These are phyloP conservation scores for Bactericera cockerelli DNA, from an alignment of 1,140 invertebrate genomes.

Conservation along the genomic window DNA sequence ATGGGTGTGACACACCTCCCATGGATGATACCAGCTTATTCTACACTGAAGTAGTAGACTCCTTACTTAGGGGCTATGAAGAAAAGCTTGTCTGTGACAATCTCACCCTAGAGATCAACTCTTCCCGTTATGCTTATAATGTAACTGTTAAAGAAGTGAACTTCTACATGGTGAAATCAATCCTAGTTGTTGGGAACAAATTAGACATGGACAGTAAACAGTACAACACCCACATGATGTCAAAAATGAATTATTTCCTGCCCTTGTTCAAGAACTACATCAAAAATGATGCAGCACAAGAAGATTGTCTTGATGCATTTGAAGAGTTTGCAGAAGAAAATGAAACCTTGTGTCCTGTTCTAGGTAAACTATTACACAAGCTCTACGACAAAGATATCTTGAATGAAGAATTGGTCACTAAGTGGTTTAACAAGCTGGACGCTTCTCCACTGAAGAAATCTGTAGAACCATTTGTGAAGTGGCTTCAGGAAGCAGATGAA, in stretches of 20 bases:
- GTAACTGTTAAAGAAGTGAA: conserved; percentile 77
- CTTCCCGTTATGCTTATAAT: conserved; percentile 86
- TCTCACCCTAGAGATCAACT: conserved; percentile 89
- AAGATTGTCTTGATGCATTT: conserved; percentile 62
- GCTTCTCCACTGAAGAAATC: conserved; percentile 27
- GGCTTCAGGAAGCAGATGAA: conserved; percentile 72
- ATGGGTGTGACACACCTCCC: conserved; percentile 12
- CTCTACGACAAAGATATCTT: conserved; percentile 71
- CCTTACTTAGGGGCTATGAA: conserved; percentile 66
- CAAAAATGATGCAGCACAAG: conserved; percentile 57
- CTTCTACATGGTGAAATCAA: conserved; percentile 61
- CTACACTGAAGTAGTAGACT: conserved; percentile 77
- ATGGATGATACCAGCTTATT: conserved; percentile 38
- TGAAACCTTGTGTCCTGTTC: conserved; percentile 27
- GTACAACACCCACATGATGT: conserved; percentile 32
- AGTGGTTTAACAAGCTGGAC: conserved; percentile 51
- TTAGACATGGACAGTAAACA: conserved; percentile 9
- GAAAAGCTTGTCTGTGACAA: conserved; percentile 78
- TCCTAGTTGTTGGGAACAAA: conserved; percentile 43
- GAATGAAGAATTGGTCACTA: conserved; percentile 56
- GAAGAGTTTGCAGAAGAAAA: conserved; percentile 36
- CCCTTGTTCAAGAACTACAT: conserved; percentile 69
- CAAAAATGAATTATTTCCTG: conserved; percentile 50
- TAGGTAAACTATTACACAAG: conserved; percentile 46
- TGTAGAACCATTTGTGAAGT: conserved; percentile 49